Conservation (phyloP, 1,140 invertebrate species). For the Drosophila tani region DNA sequence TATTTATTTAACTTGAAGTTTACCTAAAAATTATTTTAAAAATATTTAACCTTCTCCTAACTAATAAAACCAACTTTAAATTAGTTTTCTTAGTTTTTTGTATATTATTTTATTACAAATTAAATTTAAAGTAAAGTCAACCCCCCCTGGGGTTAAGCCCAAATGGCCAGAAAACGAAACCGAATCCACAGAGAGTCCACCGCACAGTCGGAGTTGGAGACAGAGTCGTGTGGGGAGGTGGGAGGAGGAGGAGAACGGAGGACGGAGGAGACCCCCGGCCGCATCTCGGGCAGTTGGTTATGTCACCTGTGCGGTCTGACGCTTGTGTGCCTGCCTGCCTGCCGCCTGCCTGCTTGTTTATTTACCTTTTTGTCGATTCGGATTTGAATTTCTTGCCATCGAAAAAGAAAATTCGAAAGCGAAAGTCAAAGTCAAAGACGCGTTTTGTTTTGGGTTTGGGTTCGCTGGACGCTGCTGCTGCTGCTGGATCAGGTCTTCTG, state of each 20-base stretch:
- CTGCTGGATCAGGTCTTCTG: conserved; percentile 39
- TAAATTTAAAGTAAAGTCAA: no score
- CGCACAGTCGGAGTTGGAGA: not conserved
- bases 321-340: conserved; percentile 59
- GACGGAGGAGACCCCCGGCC: conserved; percentile 6
- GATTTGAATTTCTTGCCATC: conserved; percentile 35
- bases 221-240: not conserved
- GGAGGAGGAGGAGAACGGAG: not conserved
- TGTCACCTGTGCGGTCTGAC: conserved; percentile 60
- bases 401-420: conserved; percentile 83
- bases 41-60: not conserved
- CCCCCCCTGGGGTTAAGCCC: conserved; percentile 16
- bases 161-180: conserved; percentile 25
- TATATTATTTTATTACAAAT: not conserved
- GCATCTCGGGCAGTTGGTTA: conserved; percentile 78
- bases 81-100: not conserved
- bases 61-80: not conserved
- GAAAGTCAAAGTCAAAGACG: conserved; percentile 82
- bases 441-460: conserved; percentile 33
- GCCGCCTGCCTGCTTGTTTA: conserved; percentile 30
- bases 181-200: conserved; percentile 13
- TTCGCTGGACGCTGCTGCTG: conserved; percentile 44
- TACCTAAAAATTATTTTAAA: no score
- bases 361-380: conserved; percentile 24
- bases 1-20: no score